Evolutionary conservation across 1,140 invertebrate genomes (phyloP).

Genomic region (Sycophila sp.): DNA sequence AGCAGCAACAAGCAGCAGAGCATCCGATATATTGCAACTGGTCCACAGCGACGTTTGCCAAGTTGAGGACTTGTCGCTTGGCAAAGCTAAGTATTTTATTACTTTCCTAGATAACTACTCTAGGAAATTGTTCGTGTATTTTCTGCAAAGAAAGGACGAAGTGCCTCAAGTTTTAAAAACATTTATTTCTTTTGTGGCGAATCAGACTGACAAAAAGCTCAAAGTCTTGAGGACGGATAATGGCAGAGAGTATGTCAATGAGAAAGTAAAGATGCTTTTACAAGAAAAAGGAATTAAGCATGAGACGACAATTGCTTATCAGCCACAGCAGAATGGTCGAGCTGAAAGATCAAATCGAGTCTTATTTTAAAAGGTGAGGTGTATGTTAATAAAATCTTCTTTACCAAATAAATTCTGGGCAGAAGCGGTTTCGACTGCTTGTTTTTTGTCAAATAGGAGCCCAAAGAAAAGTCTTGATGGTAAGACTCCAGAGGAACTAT

Average conservation of each 20-base stretch:
- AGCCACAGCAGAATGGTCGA: constrained; percentile 53
- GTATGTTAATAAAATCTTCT: no score
- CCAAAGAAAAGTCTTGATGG: constrained; percentile 9
- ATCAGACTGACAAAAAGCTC: constrained; percentile 43
- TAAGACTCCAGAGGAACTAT: no score
- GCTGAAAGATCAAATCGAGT: constrained; percentile 51
- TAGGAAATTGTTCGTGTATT: neutral
- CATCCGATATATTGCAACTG: neutral
- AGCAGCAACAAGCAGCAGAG: neutral
- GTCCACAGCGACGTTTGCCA: neutral
- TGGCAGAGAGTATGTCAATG: constrained; percentile 47
- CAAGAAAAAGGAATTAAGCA: constrained; percentile 38
- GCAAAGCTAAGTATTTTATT: neutral
- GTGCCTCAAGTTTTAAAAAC: neutral
- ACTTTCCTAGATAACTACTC: neutral
- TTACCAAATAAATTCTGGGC: constrained; percentile 45
- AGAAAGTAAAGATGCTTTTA: constrained; percentile 28
- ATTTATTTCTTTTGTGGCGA: constrained; percentile 18
- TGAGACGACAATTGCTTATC: constrained; percentile 46
- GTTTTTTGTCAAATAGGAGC: constrained; percentile 50
- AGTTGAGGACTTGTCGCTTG: neutral
- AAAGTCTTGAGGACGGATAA: constrained; percentile 45
- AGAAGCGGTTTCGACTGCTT: constrained; percentile 51
- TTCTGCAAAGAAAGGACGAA: neutral
- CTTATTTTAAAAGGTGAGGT: no score